Evolutionary conservation across 2,797 vertebrate species (phyloP), one percentile per base, ranked within the genome.

Genomic region (Cynodonichthys magdalenae): DNA sequence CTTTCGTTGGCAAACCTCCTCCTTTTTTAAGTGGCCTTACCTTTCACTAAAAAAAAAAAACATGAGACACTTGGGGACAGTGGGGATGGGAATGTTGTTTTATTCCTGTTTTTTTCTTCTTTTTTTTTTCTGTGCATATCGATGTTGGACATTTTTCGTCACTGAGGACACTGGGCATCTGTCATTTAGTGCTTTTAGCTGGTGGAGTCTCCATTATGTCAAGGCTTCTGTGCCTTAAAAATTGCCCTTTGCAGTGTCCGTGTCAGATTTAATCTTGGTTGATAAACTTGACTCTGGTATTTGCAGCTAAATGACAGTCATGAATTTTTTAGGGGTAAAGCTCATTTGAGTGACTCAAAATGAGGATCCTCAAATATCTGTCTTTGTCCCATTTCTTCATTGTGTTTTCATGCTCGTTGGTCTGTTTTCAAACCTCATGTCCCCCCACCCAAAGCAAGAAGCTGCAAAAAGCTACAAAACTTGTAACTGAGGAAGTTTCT

Each of bases 161-260:
- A 89, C 74, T 69, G 80, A 87, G 85, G 87, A 89, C 84, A 88
- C 81, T 85, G 91, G 92, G 91, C 90, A 91, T 92, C 82, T 90
- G 87, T 90, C 36, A 88, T 92, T 93, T 92, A 84, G 90, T 89
- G 89, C 89, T 93, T 92, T 90, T 93, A 92, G 87, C 91, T 91
- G 91, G 91, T 94, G 92, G 92, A 94, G 91, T 93, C 93, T 94
- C 88, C 93, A 92, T 90, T 91, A 93, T 93, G 91, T 93, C 91
- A 93, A 94, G 93, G 93, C 93, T 93, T 92, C 91, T 90, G 93
- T 94, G 93, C 93, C 92, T 94, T 94, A 93, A 92, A 83, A 90
- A 85, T 90, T 91, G 92, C 92, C 92, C 92, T n/a, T 89, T 66
- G 76, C 75, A 77, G 83, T 91, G 90, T 90, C 86, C 29, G 83